Evolutionary conservation across 1,140 invertebrate species (phyloP).

Genomic region (Atta texana): DNA sequence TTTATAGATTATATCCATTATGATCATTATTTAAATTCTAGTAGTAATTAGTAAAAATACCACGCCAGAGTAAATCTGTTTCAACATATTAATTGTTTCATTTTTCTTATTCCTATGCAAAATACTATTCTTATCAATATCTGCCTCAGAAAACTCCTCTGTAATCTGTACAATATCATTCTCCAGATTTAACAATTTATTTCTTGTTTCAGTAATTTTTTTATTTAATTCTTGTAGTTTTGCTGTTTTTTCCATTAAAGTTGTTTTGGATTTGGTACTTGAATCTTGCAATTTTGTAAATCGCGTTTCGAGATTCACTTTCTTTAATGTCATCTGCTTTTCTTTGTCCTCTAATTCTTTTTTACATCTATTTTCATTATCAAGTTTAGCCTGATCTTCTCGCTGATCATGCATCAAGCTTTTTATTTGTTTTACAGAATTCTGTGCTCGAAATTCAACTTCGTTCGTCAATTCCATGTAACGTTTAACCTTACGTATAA

Average conservation of each 20-base stretch:
- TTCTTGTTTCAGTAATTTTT: constrained; percentile 92
- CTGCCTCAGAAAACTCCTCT: constrained; percentile 95
- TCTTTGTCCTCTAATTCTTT: constrained; percentile 93
- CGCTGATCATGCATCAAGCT: constrained; percentile 96
- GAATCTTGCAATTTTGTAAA: constrained; percentile 96
- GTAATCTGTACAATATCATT: constrained; percentile 92
- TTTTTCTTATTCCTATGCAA: constrained; percentile 95
- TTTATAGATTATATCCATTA: neutral
- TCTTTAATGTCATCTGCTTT: constrained; percentile 90
- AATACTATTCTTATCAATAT: constrained; percentile 97
- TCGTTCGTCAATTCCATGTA: constrained; percentile 97
- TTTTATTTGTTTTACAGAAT: constrained; percentile 94
- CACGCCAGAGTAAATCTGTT: constrained; percentile 96
- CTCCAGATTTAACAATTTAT: constrained; percentile 92
- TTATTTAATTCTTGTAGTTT: constrained; percentile 88
- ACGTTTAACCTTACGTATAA: constrained; percentile 90
- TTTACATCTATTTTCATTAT: constrained; percentile 93
- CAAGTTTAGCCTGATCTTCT: constrained; percentile 95
- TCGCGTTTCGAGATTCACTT: constrained; percentile 94
- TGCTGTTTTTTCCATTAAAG: constrained; percentile 91
- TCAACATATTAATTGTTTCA: constrained; percentile 98
- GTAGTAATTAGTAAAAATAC: constrained; percentile 84
- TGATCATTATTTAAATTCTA: neutral
- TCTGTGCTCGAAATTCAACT: constrained; percentile 93
- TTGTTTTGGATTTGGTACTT: constrained; percentile 92